A percentile compares a stretch with the other conserved stretches of the same genome.
Conservation (phyloP, 1,140 invertebrate species). For the Polypedilum vanderplanki region DNA sequence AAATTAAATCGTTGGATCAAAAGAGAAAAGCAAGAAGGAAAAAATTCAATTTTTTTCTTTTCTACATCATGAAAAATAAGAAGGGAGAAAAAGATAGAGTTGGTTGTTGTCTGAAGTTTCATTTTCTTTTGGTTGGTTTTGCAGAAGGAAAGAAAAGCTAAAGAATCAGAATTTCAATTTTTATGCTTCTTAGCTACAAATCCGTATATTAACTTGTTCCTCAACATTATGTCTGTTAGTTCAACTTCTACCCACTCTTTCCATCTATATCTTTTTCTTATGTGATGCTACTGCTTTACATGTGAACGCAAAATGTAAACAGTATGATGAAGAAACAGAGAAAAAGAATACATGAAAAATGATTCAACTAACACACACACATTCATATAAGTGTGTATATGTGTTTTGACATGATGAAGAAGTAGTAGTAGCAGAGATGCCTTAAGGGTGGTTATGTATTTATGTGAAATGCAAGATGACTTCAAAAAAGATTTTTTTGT, state of each 20-base stretch:
- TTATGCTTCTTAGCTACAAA: slow-evolving; percentile 21
- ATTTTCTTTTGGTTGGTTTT: neutral
- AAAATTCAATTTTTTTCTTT: slow-evolving; percentile 21
- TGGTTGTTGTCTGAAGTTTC: neutral
- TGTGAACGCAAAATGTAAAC: slow-evolving; percentile 15
- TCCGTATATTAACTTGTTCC: slow-evolving; percentile 24
- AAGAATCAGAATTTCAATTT: slow-evolving; percentile 27
- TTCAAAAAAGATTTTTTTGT: slow-evolving; percentile 19
- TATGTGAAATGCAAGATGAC: slow-evolving; percentile 26
- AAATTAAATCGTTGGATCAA: slow-evolving; percentile 18
- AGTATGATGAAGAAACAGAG: neutral
- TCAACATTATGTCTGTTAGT: neutral
- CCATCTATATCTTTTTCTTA: neutral
- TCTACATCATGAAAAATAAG: neutral
- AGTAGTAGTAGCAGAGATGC: neutral
- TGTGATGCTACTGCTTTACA: neutral
- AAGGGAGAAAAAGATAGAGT: neutral
- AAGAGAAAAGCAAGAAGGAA: neutral
- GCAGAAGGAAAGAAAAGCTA: neutral
- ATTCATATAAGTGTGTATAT: neutral
- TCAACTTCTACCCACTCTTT: neutral
- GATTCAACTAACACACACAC: slow-evolving; percentile 14
- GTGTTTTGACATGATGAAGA: neutral
- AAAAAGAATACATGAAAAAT: slow-evolving; percentile 19
- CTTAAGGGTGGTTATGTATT: slow-evolving; percentile 1